phyloP scores from a whole-genome alignment of 2,797 vertebrate species.

The Acrossocheilus fasciatus region DNA sequence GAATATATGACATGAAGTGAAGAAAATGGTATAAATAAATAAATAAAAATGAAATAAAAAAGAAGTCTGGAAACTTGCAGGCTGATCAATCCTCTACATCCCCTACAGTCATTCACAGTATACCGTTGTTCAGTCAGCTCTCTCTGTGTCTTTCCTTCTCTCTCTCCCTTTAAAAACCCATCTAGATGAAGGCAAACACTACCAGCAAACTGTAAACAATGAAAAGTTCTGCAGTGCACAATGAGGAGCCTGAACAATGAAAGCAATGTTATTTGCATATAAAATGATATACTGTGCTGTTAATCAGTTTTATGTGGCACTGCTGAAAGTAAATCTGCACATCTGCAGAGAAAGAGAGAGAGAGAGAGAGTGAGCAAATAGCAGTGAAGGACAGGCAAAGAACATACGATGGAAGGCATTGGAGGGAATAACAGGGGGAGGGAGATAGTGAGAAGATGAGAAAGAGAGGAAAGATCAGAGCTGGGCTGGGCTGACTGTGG shows the following conservation, averaged over 20 bases:
- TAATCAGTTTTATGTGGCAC: constrained; percentile 44
- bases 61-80: constrained; percentile 58
- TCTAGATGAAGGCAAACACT: constrained; percentile 28
- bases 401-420: constrained; percentile 26
- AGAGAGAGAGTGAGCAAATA: constrained; percentile 30
- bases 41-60: not conserved
- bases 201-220: constrained; percentile 39
- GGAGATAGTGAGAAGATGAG: constrained; percentile 47
- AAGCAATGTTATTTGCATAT: constrained; percentile 43
- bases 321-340: constrained; percentile 29
- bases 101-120: constrained; percentile 32
- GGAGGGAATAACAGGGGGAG: constrained; percentile 17
- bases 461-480: constrained; percentile 79
- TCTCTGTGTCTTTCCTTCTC: not conserved
- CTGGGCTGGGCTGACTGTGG: constrained; percentile 29
- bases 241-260: constrained; percentile 33
- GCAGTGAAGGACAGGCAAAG: constrained; percentile 30
- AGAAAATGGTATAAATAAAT: constrained; percentile 1
- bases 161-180: constrained; percentile 26
- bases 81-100: constrained; percentile 60
- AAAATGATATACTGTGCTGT: constrained; percentile 43
- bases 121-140: constrained; percentile 12
- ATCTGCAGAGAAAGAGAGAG: constrained; percentile 25
- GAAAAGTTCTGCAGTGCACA: constrained; percentile 31
- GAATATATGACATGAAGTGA: not conserved